Percentiles rank a stretch among this genome's conserved stretches.
phyloP scores from a whole-genome alignment of 2,113 vertebrate species.

The Gymnogyps californianus region DNA sequence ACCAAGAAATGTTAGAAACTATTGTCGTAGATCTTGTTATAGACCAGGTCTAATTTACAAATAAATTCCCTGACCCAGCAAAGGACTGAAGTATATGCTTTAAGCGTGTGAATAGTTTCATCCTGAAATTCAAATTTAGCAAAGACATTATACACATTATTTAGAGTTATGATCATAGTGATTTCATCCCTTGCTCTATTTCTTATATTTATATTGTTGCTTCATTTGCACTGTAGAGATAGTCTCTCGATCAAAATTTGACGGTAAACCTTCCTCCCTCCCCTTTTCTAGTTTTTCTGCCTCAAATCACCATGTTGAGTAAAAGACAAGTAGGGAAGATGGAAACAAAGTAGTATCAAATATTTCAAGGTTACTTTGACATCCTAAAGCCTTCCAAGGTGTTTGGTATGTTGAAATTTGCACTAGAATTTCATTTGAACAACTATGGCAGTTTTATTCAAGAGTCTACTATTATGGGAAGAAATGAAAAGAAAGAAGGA shows the following conservation, averaged over 20 bases:
- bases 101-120: background rate
- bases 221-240: background rate
- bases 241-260: background rate
- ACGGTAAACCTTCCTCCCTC: background rate
- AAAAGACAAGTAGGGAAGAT: background rate
- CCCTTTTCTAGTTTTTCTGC: background rate
- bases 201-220: background rate
- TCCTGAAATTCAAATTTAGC: background rate
- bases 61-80: background rate
- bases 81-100: background rate
- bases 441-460: background rate
- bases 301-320: background rate
- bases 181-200: background rate
- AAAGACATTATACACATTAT: background rate
- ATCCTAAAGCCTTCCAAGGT: background rate
- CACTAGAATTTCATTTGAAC: background rate
- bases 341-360: background rate
- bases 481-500: background rate
- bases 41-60: background rate
- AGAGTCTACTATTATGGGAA: background rate
- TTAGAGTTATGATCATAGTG: background rate
- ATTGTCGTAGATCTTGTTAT: background rate
- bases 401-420: background rate
- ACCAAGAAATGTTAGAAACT: background rate
- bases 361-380: background rate